Evolutionary conservation across 2,888 invertebrate species (phyloP).

Genomic region (Thalpophila matura): DNA sequence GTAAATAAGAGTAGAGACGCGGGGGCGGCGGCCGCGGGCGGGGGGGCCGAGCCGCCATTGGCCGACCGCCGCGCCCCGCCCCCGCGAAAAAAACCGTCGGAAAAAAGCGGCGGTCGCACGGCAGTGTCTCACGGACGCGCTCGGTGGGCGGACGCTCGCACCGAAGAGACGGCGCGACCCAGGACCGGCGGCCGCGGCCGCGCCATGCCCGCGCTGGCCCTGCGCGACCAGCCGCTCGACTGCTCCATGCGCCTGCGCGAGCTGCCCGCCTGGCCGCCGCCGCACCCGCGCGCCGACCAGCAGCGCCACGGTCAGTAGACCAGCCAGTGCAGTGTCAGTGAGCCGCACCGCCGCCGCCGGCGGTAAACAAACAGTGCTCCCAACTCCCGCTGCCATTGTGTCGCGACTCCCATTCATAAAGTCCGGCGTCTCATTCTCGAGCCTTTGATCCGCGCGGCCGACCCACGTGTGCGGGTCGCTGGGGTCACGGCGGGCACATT

Average conservation of each 20-base stretch:
- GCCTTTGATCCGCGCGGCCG: slow-evolving; percentile 54
- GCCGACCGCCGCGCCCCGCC: slow-evolving; percentile 83
- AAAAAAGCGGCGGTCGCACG: slow-evolving; percentile 84
- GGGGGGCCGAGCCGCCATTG: slow-evolving; percentile 75
- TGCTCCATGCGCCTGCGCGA: slow-evolving; percentile 92
- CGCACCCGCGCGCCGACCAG: slow-evolving; percentile 73
- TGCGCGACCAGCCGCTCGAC: slow-evolving; percentile 93
- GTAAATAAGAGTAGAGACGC: slow-evolving; percentile 84
- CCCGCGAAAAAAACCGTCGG: slow-evolving; percentile 83
- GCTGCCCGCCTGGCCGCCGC: slow-evolving; percentile 84
- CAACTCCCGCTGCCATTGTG: slow-evolving; percentile 39
- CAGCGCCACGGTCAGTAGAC: slow-evolving; percentile 83
- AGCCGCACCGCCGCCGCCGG: slow-evolving; percentile 34
- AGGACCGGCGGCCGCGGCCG: slow-evolving; percentile 90
- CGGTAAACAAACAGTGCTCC: slow-evolving; percentile 55
- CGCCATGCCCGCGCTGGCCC: slow-evolving; percentile 92
- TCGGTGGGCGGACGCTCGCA: slow-evolving; percentile 83
- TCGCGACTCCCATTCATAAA: slow-evolving; percentile 48
- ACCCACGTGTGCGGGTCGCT: slow-evolving; percentile 52
- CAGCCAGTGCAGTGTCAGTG: slow-evolving; percentile 55
- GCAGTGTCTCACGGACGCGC: slow-evolving; percentile 87
- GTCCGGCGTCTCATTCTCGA: slow-evolving; percentile 31
- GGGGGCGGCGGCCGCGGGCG: slow-evolving; percentile 69
- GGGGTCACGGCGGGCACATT: slow-evolving; percentile 63
- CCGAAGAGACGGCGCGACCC: slow-evolving; percentile 84